phyloP scores from a whole-genome alignment of 2,888 invertebrate species.

The Cremastinae sp. region DNA sequence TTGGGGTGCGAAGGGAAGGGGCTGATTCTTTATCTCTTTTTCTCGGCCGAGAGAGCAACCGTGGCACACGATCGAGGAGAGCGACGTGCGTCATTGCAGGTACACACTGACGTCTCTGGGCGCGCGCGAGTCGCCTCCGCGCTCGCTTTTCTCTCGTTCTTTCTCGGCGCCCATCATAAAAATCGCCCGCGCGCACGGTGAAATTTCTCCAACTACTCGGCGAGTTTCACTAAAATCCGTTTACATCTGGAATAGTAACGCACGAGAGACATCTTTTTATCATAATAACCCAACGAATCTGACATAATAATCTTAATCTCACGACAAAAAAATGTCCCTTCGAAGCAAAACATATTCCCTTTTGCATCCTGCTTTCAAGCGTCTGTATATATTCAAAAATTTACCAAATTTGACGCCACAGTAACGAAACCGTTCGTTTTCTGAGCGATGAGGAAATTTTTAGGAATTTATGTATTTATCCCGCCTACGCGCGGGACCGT shows the following conservation, averaged over 20 bases:
- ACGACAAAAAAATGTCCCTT: too few relatives aligned
- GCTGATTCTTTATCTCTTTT: constrained; percentile 58
- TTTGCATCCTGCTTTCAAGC: too few relatives aligned
- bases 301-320: too few relatives aligned
- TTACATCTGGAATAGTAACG: constrained; percentile 31
- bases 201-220: constrained; percentile 48
- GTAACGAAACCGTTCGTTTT: too few relatives aligned
- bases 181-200: constrained; percentile 30
- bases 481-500: too few relatives aligned
- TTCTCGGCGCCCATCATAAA: constrained; percentile 29
- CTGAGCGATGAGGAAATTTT: too few relatives aligned
- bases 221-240: constrained; percentile 34
- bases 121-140: constrained; percentile 40
- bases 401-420: too few relatives aligned
- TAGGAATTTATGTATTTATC: too few relatives aligned
- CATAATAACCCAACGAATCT: too few relatives aligned
- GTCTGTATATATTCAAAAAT: too few relatives aligned
- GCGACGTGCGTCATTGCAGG: constrained; percentile 62
- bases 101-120: constrained; percentile 61
- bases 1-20: constrained; percentile 38
- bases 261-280: too few relatives aligned
- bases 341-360: too few relatives aligned
- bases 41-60: constrained; percentile 43
- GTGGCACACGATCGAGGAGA: constrained; percentile 22
- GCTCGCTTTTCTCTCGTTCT: constrained; percentile 21